Evolutionary conservation across 1,140 invertebrate genomes (phyloP).

Genomic region (Bilobella aurantiaca): DNA sequence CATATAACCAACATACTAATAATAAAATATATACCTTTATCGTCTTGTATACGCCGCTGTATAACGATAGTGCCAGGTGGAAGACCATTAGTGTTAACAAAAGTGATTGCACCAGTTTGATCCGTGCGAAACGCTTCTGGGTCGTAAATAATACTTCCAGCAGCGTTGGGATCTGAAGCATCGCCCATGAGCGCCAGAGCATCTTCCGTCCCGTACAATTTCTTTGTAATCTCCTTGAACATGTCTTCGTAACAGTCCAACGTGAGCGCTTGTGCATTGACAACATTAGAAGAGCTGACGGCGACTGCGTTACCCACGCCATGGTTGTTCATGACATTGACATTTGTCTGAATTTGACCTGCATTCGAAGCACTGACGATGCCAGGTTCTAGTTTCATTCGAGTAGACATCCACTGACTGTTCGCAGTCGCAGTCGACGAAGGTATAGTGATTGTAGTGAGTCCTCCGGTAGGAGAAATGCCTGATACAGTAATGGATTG

Average conservation of each 20-base stretch:
- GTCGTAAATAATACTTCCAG: slow-evolving; percentile 26
- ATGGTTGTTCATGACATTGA: not conserved
- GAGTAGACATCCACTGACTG: not conserved
- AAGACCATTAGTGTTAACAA: slow-evolving; percentile 25
- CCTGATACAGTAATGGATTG: slow-evolving; percentile 1
- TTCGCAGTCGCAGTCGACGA: not conserved
- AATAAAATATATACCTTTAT: slow-evolving; percentile 22
- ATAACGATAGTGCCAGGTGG: slow-evolving; percentile 32
- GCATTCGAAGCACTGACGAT: not conserved
- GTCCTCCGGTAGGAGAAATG: not conserved
- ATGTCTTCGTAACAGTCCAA: slow-evolving; percentile 50
- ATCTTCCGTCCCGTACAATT: slow-evolving; percentile 74
- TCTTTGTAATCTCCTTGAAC: slow-evolving; percentile 80
- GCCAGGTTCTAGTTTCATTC: slow-evolving; percentile 12
- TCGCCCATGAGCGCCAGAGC: slow-evolving; percentile 24
- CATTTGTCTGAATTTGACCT: not conserved
- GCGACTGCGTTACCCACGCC: not conserved
- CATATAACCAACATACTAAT: not conserved
- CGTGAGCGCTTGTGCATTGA: not conserved
- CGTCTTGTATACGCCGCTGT: slow-evolving; percentile 28
- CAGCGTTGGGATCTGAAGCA: not conserved
- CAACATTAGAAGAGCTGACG: not conserved
- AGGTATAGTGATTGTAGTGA: not conserved
- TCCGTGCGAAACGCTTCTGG: slow-evolving; percentile 32
- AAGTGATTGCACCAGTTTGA: slow-evolving; percentile 16